Percentiles rank a stretch among this genome's conserved stretches.
Evolutionary conservation across 37 sponge, comb jelly and placozoan species (phyloP).

Genomic region (Halisarca cf. caerulea): DNA sequence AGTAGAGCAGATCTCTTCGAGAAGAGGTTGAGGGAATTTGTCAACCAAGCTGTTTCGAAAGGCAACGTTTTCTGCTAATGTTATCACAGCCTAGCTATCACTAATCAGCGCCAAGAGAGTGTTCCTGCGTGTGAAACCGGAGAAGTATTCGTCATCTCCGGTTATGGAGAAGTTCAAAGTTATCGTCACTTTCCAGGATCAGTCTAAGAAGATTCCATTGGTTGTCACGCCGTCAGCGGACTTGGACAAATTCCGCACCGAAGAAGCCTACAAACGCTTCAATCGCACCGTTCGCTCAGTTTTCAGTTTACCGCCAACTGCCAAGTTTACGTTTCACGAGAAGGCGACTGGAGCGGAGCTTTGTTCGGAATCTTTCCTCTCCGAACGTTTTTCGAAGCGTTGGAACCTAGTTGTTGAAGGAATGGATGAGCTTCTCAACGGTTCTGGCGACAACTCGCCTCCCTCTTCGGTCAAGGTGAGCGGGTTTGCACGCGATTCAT

Average conservation of each 20-base stretch:
- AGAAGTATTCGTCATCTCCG: not conserved
- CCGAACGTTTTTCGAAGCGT: not conserved
- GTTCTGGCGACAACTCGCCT: not conserved
- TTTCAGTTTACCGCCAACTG: not conserved
- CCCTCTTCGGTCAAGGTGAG: slow-evolving; percentile 11
- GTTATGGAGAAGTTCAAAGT: slow-evolving; percentile 11
- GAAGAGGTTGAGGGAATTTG: too few species aligned
- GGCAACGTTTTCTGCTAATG: too few species aligned
- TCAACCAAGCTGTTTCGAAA: too few species aligned
- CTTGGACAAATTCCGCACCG: not conserved
- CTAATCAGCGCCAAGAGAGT: too few species aligned
- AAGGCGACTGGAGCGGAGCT: not conserved
- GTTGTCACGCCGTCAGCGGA: not conserved
- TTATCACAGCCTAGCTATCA: too few species aligned
- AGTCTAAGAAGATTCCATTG: slow-evolving; percentile 16
- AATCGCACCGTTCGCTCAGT: slow-evolving; percentile 8
- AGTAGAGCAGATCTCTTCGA: too few species aligned
- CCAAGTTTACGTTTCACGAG: not conserved
- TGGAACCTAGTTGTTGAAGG: slow-evolving; percentile 6
- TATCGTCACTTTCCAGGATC: not conserved
- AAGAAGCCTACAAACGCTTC: slow-evolving; percentile 23
- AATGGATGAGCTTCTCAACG: not conserved
- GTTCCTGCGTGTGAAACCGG: too few species aligned
- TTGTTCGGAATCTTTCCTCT: not conserved
- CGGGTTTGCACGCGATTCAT: not conserved